Percentiles rank a stretch among this genome's conserved stretches.
phyloP scores from a whole-genome alignment of 2,888 invertebrate species.

The Drosophila atripex region DNA sequence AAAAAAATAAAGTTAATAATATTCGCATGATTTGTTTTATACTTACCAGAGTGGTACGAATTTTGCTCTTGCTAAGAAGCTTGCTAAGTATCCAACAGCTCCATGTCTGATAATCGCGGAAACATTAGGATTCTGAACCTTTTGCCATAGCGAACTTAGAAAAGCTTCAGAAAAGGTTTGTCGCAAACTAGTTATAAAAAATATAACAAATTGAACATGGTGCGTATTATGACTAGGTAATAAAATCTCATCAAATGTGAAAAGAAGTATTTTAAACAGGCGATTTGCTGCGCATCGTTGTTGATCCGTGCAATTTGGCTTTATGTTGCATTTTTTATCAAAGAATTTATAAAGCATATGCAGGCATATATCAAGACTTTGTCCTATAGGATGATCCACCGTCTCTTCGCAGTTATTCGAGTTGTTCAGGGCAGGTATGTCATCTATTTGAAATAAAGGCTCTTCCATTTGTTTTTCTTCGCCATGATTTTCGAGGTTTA shows the following conservation, averaged over 20 bases:
- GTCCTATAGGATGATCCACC: conserved; percentile 86
- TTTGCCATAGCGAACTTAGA: conserved; percentile 89
- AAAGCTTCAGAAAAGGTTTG: conserved; percentile 86
- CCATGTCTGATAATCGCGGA: conserved; percentile 88
- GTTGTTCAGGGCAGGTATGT: conserved; percentile 73
- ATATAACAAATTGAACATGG: conserved; percentile 91
- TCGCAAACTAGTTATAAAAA: conserved; percentile 89
- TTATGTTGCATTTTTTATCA: conserved; percentile 81
- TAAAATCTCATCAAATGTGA: conserved; percentile 91
- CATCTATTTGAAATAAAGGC: conserved; percentile 9
- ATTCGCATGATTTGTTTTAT: no score
- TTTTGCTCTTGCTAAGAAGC: conserved; percentile 89
- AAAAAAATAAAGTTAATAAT: conserved; percentile 46
- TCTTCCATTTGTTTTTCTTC: conserved; percentile 69
- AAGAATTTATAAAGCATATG: conserved; percentile 88
- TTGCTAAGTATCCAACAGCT: conserved; percentile 90
- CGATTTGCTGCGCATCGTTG: conserved; percentile 85
- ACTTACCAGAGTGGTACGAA: conserved; percentile 87
- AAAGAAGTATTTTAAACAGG: conserved; percentile 86
- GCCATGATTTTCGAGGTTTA: conserved; percentile 86
- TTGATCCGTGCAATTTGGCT: conserved; percentile 38
- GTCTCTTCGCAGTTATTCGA: conserved; percentile 66
- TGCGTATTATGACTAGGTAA: conserved; percentile 92
- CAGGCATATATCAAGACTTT: conserved; percentile 91
- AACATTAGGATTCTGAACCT: conserved; percentile 88